Percentiles rank a stretch among this genome's conserved stretches.
Evolutionary conservation across 2,113 vertebrate genomes (phyloP).

Genomic region (Castor canadensis): DNA sequence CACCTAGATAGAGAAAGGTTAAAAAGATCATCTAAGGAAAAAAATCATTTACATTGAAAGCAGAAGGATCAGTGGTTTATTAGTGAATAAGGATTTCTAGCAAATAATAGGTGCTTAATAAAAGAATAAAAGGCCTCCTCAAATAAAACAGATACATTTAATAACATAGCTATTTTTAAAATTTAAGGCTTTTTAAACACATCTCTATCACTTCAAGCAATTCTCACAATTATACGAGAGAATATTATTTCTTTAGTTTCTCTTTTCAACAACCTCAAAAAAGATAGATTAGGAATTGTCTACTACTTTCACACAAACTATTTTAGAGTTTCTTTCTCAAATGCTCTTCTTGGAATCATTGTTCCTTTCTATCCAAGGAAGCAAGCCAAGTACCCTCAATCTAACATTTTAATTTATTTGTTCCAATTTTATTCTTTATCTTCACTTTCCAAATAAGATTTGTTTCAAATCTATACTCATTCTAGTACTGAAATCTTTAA

Average conservation of each 20-base stretch:
- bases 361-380: constrained; percentile 12
- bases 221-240: neutral
- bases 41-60: neutral
- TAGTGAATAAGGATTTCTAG: neutral
- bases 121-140: neutral
- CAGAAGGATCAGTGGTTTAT: neutral
- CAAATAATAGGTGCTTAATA: neutral
- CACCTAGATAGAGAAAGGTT: neutral
- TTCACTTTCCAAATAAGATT: constrained; percentile 43
- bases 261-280: constrained; percentile 30
- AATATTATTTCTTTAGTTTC: constrained; percentile 8
- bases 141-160: constrained; percentile 2
- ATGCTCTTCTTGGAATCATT: neutral
- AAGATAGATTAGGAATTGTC: neutral
- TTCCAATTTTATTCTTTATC: constrained; percentile 6
- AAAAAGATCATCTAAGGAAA: neutral
- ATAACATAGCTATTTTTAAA: neutral
- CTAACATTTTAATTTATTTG: constrained; percentile 44
- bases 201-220: neutral
- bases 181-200: neutral
- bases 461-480: neutral
- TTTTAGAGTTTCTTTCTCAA: neutral
- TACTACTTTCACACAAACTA: neutral
- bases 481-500: constrained; percentile 40
- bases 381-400: neutral